These are phyloP conservation scores for Drosophila sordidula DNA, from an alignment of 2,888 invertebrate species.

Conservation along the genomic window DNA sequence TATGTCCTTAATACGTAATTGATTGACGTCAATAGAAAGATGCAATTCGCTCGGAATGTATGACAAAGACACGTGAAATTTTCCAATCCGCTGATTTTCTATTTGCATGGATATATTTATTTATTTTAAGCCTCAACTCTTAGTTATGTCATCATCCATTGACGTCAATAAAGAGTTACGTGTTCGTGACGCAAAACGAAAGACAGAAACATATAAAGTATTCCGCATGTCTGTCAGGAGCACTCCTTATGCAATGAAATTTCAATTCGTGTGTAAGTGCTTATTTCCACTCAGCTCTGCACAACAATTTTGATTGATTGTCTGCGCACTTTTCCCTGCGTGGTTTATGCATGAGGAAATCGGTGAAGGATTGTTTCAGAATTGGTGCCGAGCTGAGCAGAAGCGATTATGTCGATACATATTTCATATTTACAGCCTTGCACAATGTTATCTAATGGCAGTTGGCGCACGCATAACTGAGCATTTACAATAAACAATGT, in stretches of 20 bases:
- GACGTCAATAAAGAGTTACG: slow-evolving; percentile 16
- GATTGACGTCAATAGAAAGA: slow-evolving; percentile 17
- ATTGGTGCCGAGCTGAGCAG: slow-evolving; percentile 12
- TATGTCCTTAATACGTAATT: not conserved
- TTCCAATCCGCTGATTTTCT: not conserved
- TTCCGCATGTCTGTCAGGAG: slow-evolving; percentile 8
- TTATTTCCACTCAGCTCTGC: not conserved
- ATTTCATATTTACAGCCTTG: slow-evolving; percentile 2
- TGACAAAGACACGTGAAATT: not conserved
- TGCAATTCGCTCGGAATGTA: not conserved
- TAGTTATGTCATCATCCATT: not conserved
- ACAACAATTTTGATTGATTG: slow-evolving; percentile 45
- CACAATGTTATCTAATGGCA: slow-evolving; percentile 22
- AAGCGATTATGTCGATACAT: slow-evolving; percentile 19
- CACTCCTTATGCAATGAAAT: slow-evolving; percentile 9
- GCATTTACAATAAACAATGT: slow-evolving; percentile 5
- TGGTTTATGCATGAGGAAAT: slow-evolving; percentile 22
- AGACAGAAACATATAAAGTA: not conserved
- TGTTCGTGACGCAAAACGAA: not conserved
- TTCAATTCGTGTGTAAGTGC: not conserved
- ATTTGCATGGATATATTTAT: not conserved
- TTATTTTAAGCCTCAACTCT: slow-evolving; percentile 1
- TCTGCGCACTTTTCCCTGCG: slow-evolving; percentile 12
- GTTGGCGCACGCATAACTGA: slow-evolving; percentile 13
- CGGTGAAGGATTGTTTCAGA: slow-evolving; percentile 38